phyloP scores from a whole-genome alignment of 1,140 invertebrate genomes.

The Drosophila obscura region DNA sequence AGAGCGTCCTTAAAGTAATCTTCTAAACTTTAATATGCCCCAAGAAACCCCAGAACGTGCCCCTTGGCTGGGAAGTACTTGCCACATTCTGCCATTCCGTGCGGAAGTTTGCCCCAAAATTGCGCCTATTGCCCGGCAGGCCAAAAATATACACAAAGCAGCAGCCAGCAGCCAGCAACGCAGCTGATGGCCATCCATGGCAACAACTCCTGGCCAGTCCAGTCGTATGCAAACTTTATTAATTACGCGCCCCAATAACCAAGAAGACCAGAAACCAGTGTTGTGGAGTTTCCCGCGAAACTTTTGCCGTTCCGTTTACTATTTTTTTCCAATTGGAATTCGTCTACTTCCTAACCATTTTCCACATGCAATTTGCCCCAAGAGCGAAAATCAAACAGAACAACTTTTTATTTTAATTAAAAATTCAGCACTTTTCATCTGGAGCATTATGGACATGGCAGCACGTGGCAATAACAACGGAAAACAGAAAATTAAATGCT shows the following conservation, averaged over 20 bases:
- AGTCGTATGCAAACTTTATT: conserved; percentile 71
- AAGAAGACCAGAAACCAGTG: conserved; percentile 3
- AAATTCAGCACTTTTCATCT: conserved; percentile 49
- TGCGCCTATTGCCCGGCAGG: conserved; percentile 2
- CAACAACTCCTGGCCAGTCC: conserved; percentile 6
- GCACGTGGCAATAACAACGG: conserved; percentile 20
- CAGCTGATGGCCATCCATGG: conserved; percentile 1
- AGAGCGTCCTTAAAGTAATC: too few species aligned
- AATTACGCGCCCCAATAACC: conserved; percentile 67
- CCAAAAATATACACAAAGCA: not conserved
- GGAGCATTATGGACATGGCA: conserved; percentile 5
- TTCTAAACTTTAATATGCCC: too few species aligned
- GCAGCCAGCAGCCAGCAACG: conserved; percentile 1
- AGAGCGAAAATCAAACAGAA: conserved; percentile 44
- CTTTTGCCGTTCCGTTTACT: conserved; percentile 61
- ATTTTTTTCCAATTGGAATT: conserved; percentile 19
- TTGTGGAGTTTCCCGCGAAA: conserved; percentile 14
- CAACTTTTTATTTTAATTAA: conserved; percentile 58
- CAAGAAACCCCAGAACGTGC: too few species aligned
- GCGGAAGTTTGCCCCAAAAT: too few species aligned
- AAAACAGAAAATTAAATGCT: conserved; percentile 3
- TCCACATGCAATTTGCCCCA: conserved; percentile 12
- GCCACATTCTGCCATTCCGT: too few species aligned
- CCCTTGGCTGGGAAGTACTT: too few species aligned
- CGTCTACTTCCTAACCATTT: not conserved